Percentiles rank a stretch among this genome's conserved stretches.
phyloP scores from a whole-genome alignment of 2,888 invertebrate species.

The Dynastes tityus region DNA sequence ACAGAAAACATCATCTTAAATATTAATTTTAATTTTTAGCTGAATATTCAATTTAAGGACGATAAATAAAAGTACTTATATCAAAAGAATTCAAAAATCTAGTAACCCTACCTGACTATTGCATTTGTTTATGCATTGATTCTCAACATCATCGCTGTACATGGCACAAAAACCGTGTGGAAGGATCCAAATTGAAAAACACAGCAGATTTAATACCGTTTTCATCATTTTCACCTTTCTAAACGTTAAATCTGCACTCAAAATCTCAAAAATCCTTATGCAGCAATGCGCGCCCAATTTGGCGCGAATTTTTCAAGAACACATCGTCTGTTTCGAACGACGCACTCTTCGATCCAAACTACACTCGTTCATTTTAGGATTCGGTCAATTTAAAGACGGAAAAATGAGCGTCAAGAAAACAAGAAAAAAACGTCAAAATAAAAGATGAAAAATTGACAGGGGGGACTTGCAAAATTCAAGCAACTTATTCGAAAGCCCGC shows the following conservation, averaged over 20 bases:
- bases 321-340: not conserved
- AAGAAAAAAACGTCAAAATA: too few relatives aligned
- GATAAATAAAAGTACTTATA: not conserved
- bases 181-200: not conserved
- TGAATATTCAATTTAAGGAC: not conserved
- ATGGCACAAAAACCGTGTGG: not conserved
- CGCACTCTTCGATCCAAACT: not conserved
- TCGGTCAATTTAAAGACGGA: not conserved
- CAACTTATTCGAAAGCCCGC: conserved; percentile 32
- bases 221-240: not conserved
- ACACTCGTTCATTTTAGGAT: not conserved
- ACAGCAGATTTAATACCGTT: not conserved
- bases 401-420: not conserved
- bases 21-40: too few relatives aligned
- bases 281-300: too few relatives aligned
- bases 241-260: not conserved
- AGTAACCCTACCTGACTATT: conserved; percentile 31
- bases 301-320: not conserved
- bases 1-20: too few relatives aligned
- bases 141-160: conserved; percentile 30
- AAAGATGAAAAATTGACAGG: too few relatives aligned
- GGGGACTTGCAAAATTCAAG: not conserved
- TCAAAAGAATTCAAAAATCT: too few relatives aligned
- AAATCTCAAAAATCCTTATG: not conserved
- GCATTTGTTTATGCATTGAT: conserved; percentile 34